Base-by-base conservation (phyloP, 2,797 vertebrate genomes). In the Calcarius lapponicus region DNA sequence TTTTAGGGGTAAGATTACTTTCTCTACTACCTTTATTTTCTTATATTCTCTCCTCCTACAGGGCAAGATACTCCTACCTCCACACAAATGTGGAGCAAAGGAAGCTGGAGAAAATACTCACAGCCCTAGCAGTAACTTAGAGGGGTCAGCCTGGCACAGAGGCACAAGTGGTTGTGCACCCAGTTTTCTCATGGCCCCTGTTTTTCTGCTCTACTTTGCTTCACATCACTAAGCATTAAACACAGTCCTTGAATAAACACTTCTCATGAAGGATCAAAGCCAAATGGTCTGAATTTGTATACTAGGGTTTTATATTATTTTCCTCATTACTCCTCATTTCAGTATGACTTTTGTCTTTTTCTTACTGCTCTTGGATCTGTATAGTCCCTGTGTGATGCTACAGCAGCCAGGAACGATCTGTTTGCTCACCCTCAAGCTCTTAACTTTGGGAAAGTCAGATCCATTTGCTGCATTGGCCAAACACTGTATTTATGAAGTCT, bases 341-440 rank as follows among this genome's bases (percentile, higher is more conserved):
- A 80, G 58, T 21, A 42, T 0, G 4, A 34, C 40, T 80, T 53
- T 22, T 47, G 24, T 54, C n/a, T 83, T 85, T 80, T 73, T 80
- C 22, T 71, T 78, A 54, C 60, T 69, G 81, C 12, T 86, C 50
- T 61, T 71, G 61, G 50, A 47, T 47, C 32, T 65, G 3, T 36
- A 3, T 17, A 75, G 65, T 69, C 42, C 81, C 43, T 57, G 31
- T 29, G 43, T 34, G 50, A 69, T 69, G 81, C 57, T 80, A 53
- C 51, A 87, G 61, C 91, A 47, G 43, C 74, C 61, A 72, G 51
- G 65, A 83, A 80, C 34, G 4, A 85, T 80, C 71, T 61, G 61
- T 92, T 95, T 88, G 67, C 48, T 80, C 84, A 92, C 56, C 72
- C 86, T 87, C 43, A 28, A 80, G 72, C 38, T 71, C 75, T 91